Conservation (phyloP, 2,888 invertebrate species). For the Pyralis farinalis region DNA sequence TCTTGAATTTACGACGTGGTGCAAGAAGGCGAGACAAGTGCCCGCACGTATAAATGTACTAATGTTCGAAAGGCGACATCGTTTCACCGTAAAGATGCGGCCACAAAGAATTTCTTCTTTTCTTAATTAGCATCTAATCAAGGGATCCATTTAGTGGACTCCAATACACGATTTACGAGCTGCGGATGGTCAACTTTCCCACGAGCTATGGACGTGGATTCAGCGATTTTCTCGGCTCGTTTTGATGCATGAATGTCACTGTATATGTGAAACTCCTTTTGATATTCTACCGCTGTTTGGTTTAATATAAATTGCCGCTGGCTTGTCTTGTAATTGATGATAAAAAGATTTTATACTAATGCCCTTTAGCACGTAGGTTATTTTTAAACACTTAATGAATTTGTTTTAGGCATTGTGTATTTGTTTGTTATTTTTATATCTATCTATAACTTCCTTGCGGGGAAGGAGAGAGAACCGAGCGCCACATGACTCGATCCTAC, state of each 20-base stretch:
- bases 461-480: too few species aligned
- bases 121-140: constrained; percentile 68
- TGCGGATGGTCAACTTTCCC: constrained; percentile 55
- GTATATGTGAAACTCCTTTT: constrained; percentile 3
- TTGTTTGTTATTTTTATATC: too few species aligned
- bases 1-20: constrained; percentile 45
- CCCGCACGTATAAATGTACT: constrained; percentile 15
- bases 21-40: constrained; percentile 33
- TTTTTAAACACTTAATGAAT: too few species aligned
- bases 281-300: background rate
- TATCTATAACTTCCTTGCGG: too few species aligned
- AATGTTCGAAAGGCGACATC: constrained; percentile 39
- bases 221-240: constrained; percentile 8
- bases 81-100: constrained; percentile 34
- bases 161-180: constrained; percentile 57
- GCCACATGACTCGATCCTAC: too few species aligned
- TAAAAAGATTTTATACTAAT: too few species aligned
- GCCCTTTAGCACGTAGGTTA: too few species aligned
- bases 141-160: constrained; percentile 59
- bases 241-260: constrained; percentile 20
- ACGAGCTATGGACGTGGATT: constrained; percentile 30
- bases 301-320: background rate
- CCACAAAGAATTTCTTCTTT: constrained; percentile 57
- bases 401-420: too few species aligned
- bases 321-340: background rate